These are phyloP conservation scores for Porites rus DNA, from an alignment of 92 coral and sea anemone species.

Conservation along the genomic window DNA sequence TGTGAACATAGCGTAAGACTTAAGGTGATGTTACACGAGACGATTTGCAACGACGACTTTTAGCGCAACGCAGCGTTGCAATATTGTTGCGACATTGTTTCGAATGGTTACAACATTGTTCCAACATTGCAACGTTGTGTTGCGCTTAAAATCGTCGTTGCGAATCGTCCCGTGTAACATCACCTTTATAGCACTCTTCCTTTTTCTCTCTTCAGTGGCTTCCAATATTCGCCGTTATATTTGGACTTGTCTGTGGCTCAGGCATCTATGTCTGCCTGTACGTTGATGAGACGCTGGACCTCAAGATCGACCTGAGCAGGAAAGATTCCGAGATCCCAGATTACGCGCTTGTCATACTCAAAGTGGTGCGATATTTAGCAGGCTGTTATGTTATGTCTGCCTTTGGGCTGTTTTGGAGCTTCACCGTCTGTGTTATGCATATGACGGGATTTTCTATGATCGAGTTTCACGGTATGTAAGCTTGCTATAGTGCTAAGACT, in stretches of 20 bases:
- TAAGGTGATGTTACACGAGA: no score
- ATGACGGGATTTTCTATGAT: conserved; percentile 84
- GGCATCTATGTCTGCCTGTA: conserved; percentile 69
- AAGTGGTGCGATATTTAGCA: conserved; percentile 70
- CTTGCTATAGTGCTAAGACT: not conserved
- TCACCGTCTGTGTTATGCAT: conserved; percentile 79
- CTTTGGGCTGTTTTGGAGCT: conserved; percentile 78
- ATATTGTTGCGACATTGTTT: no score
- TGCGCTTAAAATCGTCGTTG: no score
- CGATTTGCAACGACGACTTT: no score
- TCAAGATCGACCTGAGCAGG: conserved; percentile 69
- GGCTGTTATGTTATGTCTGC: conserved; percentile 75
- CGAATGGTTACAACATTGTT: no score
- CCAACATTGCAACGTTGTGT: no score
- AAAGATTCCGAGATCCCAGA: conserved; percentile 31
- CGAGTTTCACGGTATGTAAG: conserved; percentile 80
- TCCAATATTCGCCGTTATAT: conserved; percentile 60
- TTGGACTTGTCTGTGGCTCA: conserved; percentile 71
- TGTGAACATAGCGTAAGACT: no score
- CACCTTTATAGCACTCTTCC: not conserved
- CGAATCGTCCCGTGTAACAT: no score
- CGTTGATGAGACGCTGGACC: conserved; percentile 72
- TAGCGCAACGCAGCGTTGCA: no score
- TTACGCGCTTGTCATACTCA: conserved; percentile 41
- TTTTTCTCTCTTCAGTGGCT: conserved; percentile 49